These are phyloP conservation scores for Rhinoderma darwinii DNA, from an alignment of 2,113 vertebrate species.

Conservation along the genomic window DNA sequence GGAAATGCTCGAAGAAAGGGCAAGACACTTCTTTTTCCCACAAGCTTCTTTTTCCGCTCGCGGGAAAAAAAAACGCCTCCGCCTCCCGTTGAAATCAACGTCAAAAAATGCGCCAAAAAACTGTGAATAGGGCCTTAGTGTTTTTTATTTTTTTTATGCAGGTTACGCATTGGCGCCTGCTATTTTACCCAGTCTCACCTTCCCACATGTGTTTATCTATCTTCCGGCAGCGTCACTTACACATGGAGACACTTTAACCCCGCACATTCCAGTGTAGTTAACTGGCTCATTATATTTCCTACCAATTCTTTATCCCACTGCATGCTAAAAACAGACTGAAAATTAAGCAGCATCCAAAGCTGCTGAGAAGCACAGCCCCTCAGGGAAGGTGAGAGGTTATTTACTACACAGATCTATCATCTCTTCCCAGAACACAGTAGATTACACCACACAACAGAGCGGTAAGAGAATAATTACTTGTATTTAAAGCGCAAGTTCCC, in stretches of 20 bases:
- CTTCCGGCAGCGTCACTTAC: no score
- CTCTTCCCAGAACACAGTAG: not conserved
- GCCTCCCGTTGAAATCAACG: no score
- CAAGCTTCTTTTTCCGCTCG: no score
- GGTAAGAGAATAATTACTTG: not conserved
- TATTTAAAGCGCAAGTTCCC: not conserved
- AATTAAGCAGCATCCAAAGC: not conserved
- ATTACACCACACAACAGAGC: not conserved
- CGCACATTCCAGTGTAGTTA: not conserved
- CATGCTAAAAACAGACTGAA: not conserved
- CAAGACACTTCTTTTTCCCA: no score
- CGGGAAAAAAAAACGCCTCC: no score
- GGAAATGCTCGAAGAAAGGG: no score
- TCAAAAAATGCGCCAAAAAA: no score
- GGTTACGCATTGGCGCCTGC: no score
- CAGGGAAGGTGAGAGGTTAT: constrained; percentile 16
- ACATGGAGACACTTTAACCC: not conserved
- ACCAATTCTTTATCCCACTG: not conserved
- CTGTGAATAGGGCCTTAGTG: no score
- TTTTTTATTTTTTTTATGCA: no score
- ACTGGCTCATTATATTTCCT: not conserved
- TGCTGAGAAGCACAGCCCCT: not conserved
- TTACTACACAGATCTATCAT: not conserved
- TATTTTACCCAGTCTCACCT: no score
- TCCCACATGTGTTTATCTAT: no score